These are phyloP conservation scores for Brachionus angularis DNA, from an alignment of 1,140 invertebrate genomes.

Conservation along the genomic window DNA sequence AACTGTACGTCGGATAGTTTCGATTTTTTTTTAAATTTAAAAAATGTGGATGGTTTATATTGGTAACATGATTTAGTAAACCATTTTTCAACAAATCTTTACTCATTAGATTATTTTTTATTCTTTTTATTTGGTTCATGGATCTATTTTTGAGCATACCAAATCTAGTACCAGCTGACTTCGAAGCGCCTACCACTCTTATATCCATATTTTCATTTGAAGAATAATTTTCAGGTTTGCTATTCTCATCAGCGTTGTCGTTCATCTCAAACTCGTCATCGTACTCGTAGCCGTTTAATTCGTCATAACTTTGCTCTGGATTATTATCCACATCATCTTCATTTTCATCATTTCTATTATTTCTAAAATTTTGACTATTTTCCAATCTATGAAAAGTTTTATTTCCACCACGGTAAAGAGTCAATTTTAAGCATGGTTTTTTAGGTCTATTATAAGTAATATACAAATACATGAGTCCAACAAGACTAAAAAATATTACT, in stretches of 20 bases:
- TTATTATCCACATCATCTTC: not conserved
- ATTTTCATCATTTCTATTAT: conserved; percentile 6
- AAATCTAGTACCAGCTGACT: not conserved
- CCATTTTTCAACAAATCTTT: not conserved
- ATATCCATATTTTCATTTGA: conserved; percentile 27
- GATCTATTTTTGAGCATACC: conserved; percentile 5
- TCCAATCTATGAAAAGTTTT: conserved; percentile 13
- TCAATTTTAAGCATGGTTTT: conserved; percentile 27
- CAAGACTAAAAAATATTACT: not conserved
- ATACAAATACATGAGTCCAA: not conserved
- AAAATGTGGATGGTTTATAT: conserved; percentile 26
- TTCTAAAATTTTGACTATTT: not conserved
- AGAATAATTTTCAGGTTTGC: not conserved
- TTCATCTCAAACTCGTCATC: conserved; percentile 31
- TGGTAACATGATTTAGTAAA: conserved; percentile 16
- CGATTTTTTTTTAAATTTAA: not conserved
- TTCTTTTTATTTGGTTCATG: conserved; percentile 8
- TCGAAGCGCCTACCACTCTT: conserved; percentile 15
- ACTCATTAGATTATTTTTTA: conserved; percentile 3
- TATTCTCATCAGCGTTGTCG: not conserved
- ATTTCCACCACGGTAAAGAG: conserved; percentile 22
- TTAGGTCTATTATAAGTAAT: not conserved
- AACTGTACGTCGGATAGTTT: conserved; percentile 19
- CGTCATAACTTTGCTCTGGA: too few species aligned
- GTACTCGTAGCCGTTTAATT: conserved; percentile 28